These are phyloP conservation scores for Rafetus swinhoei DNA, from an alignment of 2,113 vertebrate species.

Conservation along the genomic window DNA sequence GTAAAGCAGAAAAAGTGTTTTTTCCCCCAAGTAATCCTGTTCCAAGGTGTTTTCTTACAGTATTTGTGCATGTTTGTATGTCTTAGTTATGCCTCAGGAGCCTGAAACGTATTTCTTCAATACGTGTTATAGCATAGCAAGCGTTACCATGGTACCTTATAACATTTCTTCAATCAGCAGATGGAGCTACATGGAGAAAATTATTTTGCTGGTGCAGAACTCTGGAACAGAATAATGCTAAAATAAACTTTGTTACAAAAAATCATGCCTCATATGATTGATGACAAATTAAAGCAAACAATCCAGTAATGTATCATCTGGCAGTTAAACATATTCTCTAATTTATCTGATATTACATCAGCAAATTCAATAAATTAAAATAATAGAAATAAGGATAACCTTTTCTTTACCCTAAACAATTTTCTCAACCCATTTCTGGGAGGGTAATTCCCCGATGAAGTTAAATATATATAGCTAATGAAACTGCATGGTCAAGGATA, in stretches of 20 bases:
- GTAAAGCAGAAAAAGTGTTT: neutral
- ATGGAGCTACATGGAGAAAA: conserved; percentile 66
- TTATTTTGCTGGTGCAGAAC: conserved; percentile 52
- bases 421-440: neutral
- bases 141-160: conserved; percentile 75
- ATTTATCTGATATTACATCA: conserved; percentile 57
- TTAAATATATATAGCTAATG: neutral
- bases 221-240: conserved; percentile 67
- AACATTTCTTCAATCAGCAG: conserved; percentile 73
- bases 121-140: conserved; percentile 58
- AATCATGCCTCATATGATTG: conserved; percentile 43
- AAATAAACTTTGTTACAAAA: conserved; percentile 76
- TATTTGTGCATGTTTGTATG: conserved; percentile 43
- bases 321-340: conserved; percentile 59
- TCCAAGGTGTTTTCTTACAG: conserved; percentile 27
- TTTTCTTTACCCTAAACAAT: conserved; percentile 10
- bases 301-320: conserved; percentile 57
- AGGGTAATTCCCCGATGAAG: neutral
- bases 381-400: neutral
- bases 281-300: conserved; percentile 63
- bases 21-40: neutral
- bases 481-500: neutral
- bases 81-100: conserved; percentile 55
- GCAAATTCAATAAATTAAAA: conserved; percentile 34
- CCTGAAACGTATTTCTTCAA: conserved; percentile 60